These are phyloP conservation scores for Cotesia vestalis DNA, from an alignment of 1,140 invertebrate species.

Conservation along the genomic window DNA sequence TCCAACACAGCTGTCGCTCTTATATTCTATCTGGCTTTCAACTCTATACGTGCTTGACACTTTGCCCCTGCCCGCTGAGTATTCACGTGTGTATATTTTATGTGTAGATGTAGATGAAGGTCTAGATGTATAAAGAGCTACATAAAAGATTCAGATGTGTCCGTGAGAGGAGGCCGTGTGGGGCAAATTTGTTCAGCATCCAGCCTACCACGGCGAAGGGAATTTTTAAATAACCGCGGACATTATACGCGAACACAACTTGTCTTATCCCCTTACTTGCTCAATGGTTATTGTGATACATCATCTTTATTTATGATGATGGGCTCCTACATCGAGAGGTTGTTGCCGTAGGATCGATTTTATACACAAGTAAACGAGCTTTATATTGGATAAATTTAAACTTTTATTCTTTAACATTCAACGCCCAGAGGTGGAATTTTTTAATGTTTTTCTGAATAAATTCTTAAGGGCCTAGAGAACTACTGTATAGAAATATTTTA, in stretches of 20 bases:
- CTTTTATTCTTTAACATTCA: background rate
- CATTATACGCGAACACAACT: constrained; percentile 28
- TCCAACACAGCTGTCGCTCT: constrained; percentile 14
- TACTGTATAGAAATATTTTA: too few species aligned
- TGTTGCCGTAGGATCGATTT: background rate
- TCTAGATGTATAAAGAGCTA: too few species aligned
- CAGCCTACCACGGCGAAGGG: constrained; percentile 21
- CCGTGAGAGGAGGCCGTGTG: background rate
- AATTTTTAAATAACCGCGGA: constrained; percentile 38
- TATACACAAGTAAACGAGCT: background rate
- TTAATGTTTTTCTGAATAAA: background rate
- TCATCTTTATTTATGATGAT: constrained; percentile 30
- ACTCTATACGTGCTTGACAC: background rate
- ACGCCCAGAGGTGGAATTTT: too few species aligned
- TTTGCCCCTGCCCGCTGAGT: background rate
- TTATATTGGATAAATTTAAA: background rate
- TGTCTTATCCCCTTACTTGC: constrained; percentile 33
- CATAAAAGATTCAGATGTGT: too few species aligned
- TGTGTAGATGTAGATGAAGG: too few species aligned
- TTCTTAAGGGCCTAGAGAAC: too few species aligned
- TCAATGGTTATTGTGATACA: background rate
- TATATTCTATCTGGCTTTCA: constrained; percentile 10
- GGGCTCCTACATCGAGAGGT: constrained; percentile 5
- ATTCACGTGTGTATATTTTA: too few species aligned
- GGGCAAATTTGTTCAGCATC: background rate